These are phyloP conservation scores for Drosophila ogumai DNA, from an alignment of 1,140 invertebrate species.

Conservation along the genomic window DNA sequence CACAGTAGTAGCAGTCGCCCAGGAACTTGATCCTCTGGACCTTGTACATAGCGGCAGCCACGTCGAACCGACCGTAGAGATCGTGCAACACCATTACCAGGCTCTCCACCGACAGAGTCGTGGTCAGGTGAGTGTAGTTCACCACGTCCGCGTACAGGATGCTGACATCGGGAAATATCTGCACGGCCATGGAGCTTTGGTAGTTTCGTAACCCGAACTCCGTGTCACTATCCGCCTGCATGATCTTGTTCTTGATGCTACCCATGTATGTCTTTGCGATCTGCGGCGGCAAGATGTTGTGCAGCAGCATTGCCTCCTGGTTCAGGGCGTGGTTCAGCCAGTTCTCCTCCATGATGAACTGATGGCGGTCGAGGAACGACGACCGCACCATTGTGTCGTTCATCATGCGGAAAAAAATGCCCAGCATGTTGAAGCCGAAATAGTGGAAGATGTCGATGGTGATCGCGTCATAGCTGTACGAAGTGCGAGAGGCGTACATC, in stretches of 20 bases:
- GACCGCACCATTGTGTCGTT: constrained; percentile 93
- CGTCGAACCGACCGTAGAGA: constrained; percentile 96
- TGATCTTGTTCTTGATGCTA: constrained; percentile 89
- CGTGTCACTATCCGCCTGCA: constrained; percentile 59
- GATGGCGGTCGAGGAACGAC: constrained; percentile 93
- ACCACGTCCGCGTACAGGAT: constrained; percentile 98
- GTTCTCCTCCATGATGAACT: constrained; percentile 93
- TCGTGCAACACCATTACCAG: constrained; percentile 96
- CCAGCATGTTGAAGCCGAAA: constrained; percentile 91
- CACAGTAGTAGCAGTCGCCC: constrained; percentile 88
- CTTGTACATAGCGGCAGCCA: constrained; percentile 90
- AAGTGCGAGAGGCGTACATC: background rate
- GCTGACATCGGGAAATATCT: constrained; percentile 94
- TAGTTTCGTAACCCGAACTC: background rate
- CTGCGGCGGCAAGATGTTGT: constrained; percentile 94
- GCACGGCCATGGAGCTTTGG: constrained; percentile 92
- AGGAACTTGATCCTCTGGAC: constrained; percentile 95
- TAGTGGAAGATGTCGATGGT: constrained; percentile 89
- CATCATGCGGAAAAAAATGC: constrained; percentile 93
- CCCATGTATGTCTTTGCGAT: constrained; percentile 92
- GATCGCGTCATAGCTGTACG: constrained; percentile 28
- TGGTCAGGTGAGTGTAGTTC: constrained; percentile 96
- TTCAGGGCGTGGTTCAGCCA: constrained; percentile 92
- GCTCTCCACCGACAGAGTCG: constrained; percentile 91
- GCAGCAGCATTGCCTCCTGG: constrained; percentile 93